phyloP scores from a whole-genome alignment of 2,113 vertebrate species.

The Callorhinus ursinus region DNA sequence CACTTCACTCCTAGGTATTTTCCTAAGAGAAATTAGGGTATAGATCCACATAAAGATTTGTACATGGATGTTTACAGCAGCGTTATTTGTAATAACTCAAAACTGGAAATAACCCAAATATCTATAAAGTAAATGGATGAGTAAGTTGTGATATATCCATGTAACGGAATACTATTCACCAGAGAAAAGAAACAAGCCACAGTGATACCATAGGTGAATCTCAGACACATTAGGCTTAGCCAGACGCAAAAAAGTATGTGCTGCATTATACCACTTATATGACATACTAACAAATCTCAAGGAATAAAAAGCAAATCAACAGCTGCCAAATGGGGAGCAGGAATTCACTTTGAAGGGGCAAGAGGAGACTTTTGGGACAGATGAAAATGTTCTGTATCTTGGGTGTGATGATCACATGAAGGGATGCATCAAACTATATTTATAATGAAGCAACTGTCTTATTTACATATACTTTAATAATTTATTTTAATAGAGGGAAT shows the following conservation, averaged over 20 bases:
- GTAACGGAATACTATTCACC: not conserved
- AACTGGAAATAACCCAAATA: not conserved
- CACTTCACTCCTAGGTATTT: not conserved
- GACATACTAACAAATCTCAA: slow-evolving; percentile 25
- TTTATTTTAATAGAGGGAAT: not conserved
- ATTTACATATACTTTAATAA: not conserved
- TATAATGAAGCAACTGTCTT: not conserved
- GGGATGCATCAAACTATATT: not conserved
- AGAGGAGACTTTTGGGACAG: not conserved
- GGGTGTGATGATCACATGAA: not conserved
- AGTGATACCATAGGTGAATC: not conserved
- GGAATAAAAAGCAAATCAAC: not conserved
- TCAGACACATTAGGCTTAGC: not conserved
- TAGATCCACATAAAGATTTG: not conserved
- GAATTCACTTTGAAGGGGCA: not conserved
- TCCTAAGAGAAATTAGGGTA: not conserved
- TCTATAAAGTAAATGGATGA: not conserved
- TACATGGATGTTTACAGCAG: not conserved
- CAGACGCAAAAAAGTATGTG: not conserved
- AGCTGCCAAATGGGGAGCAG: not conserved
- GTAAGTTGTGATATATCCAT: not conserved
- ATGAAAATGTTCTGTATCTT: not conserved
- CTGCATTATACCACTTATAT: not conserved
- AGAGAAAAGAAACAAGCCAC: not conserved
- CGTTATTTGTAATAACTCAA: not conserved